phyloP scores from a whole-genome alignment of 1,140 invertebrate species.

The Caenorhabditis latens region DNA sequence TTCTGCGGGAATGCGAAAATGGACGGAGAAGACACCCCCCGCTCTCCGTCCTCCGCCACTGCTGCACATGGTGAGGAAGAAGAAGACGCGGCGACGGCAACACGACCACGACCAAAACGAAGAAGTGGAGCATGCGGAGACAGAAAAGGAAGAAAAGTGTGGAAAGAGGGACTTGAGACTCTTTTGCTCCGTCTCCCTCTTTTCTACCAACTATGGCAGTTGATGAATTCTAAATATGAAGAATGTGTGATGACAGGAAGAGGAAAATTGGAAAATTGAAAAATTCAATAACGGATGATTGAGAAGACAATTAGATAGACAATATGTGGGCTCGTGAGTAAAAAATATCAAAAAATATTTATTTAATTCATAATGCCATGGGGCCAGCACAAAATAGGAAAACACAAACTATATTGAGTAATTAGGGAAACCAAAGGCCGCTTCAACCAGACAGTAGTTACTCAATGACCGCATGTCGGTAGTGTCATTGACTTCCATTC shows the following conservation, averaged over 20 bases:
- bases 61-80: slow-evolving; percentile 14
- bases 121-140: slow-evolving; percentile 52
- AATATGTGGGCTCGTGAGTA: no score
- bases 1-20: slow-evolving; percentile 47
- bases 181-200: slow-evolving; percentile 2
- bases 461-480: slow-evolving; percentile 28
- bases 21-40: slow-evolving; percentile 15
- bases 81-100: slow-evolving; percentile 5
- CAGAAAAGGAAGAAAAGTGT: slow-evolving; percentile 1
- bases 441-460: slow-evolving; percentile 4
- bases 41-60: no score
- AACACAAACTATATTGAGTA: no score
- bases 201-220: not conserved
- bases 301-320: no score
- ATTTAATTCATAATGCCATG: no score
- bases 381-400: no score
- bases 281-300: no score
- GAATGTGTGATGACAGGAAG: slow-evolving; percentile 9
- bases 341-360: no score
- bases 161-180: not conserved
- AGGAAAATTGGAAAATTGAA: no score
- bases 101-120: not conserved
- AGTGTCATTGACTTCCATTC: slow-evolving; percentile 49
- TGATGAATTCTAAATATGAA: slow-evolving; percentile 42
- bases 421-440: no score